Percentiles rank a stretch among this genome's conserved stretches.
These are phyloP conservation scores for Toxotes jaculatrix DNA, from an alignment of 2,113 vertebrate genomes.

Conservation along the genomic window DNA sequence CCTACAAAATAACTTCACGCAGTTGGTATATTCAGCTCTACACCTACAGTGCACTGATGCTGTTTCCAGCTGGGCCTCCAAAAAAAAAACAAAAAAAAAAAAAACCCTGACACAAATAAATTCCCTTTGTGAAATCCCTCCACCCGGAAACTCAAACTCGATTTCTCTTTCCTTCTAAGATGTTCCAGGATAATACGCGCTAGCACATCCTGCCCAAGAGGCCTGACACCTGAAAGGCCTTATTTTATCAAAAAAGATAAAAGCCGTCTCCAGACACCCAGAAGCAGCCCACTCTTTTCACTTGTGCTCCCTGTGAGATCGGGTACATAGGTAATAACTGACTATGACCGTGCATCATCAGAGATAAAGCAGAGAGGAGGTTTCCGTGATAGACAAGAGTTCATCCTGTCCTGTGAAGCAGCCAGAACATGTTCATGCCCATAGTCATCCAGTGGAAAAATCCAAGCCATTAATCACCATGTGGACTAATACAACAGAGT, in stretches of 20 bases:
- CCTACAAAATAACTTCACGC: not conserved
- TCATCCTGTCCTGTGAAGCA: constrained; percentile 52
- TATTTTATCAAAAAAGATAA: not conserved
- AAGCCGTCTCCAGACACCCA: not conserved
- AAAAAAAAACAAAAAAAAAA: constrained; percentile 15
- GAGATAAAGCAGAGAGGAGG: constrained; percentile 29
- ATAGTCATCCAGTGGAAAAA: constrained; percentile 67
- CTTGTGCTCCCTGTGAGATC: constrained; percentile 3
- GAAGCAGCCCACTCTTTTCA: not conserved
- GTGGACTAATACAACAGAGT: not conserved
- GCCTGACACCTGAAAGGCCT: constrained; percentile 5
- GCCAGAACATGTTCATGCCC: constrained; percentile 61
- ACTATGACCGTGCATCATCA: not conserved
- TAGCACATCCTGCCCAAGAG: not conserved
- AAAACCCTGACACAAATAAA: constrained; percentile 2
- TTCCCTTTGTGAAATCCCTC: constrained; percentile 3
- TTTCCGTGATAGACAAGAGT: constrained; percentile 42
- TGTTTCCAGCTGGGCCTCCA: not conserved
- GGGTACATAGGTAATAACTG: not conserved
- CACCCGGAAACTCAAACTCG: not conserved
- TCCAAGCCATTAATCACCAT: constrained; percentile 61
- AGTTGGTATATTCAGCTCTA: not conserved
- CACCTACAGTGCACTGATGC: not conserved
- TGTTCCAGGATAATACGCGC: not conserved
- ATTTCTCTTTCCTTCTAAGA: constrained; percentile 8